phyloP scores from a whole-genome alignment of 2,888 invertebrate genomes.

The Pyralis farinalis region DNA sequence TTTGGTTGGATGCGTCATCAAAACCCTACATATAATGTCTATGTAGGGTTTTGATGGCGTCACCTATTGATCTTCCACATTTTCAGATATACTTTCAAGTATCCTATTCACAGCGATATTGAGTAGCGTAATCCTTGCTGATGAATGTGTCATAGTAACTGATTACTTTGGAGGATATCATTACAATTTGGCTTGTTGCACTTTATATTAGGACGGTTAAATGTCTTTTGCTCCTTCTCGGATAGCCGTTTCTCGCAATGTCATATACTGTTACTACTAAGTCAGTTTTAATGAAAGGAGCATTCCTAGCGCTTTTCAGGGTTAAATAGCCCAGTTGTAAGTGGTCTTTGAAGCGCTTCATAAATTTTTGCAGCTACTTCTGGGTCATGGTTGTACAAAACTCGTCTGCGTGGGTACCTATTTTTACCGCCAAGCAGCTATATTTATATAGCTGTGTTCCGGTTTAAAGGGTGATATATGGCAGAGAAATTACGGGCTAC shows the following conservation, averaged over 20 bases:
- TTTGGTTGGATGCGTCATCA: slow-evolving; percentile 17
- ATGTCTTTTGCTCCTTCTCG: slow-evolving; percentile 8
- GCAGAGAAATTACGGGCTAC: too few species aligned
- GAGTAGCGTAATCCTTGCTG: slow-evolving; percentile 15
- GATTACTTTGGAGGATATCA: slow-evolving; percentile 14
- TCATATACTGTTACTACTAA: slow-evolving; percentile 14
- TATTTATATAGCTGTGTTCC: too few species aligned
- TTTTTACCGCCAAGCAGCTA: too few species aligned
- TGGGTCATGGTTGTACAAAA: too few species aligned
- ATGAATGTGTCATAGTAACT: slow-evolving; percentile 15
- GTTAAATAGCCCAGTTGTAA: slow-evolving; percentile 9
- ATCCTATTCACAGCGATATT: slow-evolving; percentile 14
- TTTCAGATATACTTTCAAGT: slow-evolving; percentile 7
- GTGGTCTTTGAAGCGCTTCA: too few species aligned
- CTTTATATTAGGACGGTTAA: slow-evolving; percentile 8
- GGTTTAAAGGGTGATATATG: too few species aligned
- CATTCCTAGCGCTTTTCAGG: slow-evolving; percentile 17
- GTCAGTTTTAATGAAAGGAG: slow-evolving; percentile 12
- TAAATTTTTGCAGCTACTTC: too few species aligned
- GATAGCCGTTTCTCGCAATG: slow-evolving; percentile 13
- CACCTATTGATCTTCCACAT: slow-evolving; percentile 10
- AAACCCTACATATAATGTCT: slow-evolving; percentile 17
- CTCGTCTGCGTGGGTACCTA: too few species aligned
- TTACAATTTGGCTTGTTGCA: slow-evolving; percentile 11
- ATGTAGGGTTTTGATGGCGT: too few species aligned